Evolutionary conservation across 2,888 invertebrate species (phyloP), one percentile per base, ranked within the genome.

Genomic region (Liodrosophila aerea): DNA sequence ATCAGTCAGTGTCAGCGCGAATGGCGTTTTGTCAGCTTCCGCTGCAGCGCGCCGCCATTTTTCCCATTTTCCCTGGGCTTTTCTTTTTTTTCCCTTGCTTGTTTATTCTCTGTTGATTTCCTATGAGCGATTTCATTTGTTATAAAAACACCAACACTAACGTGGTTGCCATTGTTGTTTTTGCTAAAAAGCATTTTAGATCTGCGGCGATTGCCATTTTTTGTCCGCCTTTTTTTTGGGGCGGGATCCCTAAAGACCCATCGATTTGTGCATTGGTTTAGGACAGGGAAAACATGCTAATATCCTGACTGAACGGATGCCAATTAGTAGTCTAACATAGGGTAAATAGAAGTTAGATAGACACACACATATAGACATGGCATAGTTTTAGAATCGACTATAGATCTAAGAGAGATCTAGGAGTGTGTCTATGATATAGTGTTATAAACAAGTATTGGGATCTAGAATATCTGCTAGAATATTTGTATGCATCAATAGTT

Each of bases 1-100:
- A 86, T 86, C 86, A 75, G 74, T 86, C 86, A 87, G 74, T 87
- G 86, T 86, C 87, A 84, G 67, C 62, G 69, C 53, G 70, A 53
- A 73, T 87, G 86, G 66, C 76, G 73, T 82, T 86, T 69, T 77
- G 85, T 75, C 83, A 77, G 86, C 85, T 86, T 82, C 82, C 82
- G 82, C 64, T 64, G 63, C 60, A 69, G 63, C 60, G 65, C 49
- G 53, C 56, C 52, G 59, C 73, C 73, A 64, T 59, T 61, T 22
- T 59, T 56, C 30, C 44, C 52, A 45, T 45, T 52, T 56, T 64
- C 46, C 46, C 34, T 36, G 44, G 63, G 0, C 9, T 29, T 51
- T 56, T 50, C 36, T 13, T n/a, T 9, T 41, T 45, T 47, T 49
- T 36, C 9, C n/a, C n/a, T n/a, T n/a, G n/a, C n/a, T 22, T 18